A percentile compares a stretch with the other conserved stretches of the same genome.
Evolutionary conservation across 1,140 invertebrate genomes (phyloP).

Genomic region (Octopus sinensis): DNA sequence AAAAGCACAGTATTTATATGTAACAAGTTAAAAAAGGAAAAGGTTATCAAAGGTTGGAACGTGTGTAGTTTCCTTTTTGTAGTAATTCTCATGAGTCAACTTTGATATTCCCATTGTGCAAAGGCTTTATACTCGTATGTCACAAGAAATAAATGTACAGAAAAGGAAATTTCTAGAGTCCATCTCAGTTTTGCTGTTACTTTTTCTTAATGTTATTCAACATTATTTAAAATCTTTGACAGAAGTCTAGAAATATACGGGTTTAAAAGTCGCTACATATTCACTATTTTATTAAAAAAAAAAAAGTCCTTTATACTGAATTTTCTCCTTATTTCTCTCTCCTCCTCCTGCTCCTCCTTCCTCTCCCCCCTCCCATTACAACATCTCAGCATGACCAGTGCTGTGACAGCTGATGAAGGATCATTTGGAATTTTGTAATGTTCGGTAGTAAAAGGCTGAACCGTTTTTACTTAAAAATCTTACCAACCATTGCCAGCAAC

Average conservation of each 20-base stretch:
- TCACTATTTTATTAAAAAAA: constrained; percentile 12
- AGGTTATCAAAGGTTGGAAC: constrained; percentile 13
- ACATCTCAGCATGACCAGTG: not conserved
- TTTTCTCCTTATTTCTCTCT: not conserved
- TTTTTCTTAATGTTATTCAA: constrained; percentile 11
- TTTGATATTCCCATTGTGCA: constrained; percentile 14
- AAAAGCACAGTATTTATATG: constrained; percentile 15
- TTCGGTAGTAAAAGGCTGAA: not conserved
- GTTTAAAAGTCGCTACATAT: not conserved
- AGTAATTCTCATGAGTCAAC: constrained; percentile 6
- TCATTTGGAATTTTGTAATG: not conserved
- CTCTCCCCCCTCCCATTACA: not conserved
- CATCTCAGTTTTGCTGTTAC: constrained; percentile 15
- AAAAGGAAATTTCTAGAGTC: constrained; percentile 13
- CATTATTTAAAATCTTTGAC: not conserved
- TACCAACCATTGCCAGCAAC: not conserved
- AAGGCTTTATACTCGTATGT: constrained; percentile 16
- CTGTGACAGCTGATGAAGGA: not conserved
- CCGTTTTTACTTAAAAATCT: not conserved
- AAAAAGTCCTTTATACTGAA: constrained; percentile 8
- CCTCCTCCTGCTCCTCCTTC: not conserved
- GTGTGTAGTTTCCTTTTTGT: constrained; percentile 13
- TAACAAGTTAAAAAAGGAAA: constrained; percentile 11
- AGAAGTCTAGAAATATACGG: constrained; percentile 11
- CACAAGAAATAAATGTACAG: constrained; percentile 17